phyloP scores from a whole-genome alignment of 53 echinoderm and acorn worm genomes.

The Echinometra lucunter region DNA sequence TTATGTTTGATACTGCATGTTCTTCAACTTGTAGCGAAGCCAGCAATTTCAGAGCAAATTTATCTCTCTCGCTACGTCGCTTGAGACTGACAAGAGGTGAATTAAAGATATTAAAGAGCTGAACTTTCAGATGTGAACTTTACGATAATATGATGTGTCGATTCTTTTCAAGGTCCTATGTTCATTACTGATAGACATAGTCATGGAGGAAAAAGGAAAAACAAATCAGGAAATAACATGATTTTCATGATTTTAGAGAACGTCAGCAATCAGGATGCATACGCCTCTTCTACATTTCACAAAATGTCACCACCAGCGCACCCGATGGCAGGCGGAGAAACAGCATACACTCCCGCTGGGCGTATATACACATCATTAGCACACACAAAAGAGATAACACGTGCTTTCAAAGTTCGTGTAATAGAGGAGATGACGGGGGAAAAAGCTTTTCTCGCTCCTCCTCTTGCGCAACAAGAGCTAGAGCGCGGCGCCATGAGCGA shows the following conservation, averaged over 20 bases:
- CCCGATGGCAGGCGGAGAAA: background rate
- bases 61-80: background rate
- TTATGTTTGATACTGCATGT: slow-evolving; percentile 8
- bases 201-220: background rate
- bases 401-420: background rate
- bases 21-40: background rate
- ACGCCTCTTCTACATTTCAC: background rate
- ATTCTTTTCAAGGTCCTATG: background rate
- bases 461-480: background rate
- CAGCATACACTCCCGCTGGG: background rate
- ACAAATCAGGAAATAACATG: background rate
- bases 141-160: too few relatives aligned
- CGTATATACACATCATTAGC: background rate
- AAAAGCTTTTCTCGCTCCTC: background rate
- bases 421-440: background rate
- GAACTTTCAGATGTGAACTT: background rate
- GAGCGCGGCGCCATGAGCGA: slow-evolving; percentile 14
- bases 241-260: background rate
- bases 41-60: background rate
- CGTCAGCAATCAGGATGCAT: background rate
- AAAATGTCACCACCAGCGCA: background rate
- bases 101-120: background rate
- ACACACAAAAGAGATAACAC: background rate
- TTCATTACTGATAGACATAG: background rate
- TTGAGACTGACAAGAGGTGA: background rate